Evolutionary conservation across 2,797 vertebrate species (phyloP).

Genomic region (Pseudochirops cupreus): DNA sequence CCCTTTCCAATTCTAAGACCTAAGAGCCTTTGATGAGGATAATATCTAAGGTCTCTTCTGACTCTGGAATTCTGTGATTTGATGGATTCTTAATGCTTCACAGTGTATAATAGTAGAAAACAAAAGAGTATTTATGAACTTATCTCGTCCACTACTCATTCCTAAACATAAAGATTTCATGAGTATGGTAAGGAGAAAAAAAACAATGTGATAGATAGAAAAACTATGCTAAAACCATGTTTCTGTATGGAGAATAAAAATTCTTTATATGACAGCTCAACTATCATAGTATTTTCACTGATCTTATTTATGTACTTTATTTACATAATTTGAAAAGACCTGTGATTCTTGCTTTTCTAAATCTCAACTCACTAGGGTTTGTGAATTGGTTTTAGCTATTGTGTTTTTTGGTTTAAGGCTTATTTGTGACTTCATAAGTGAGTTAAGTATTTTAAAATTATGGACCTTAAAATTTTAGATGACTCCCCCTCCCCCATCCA

Average conservation of each 20-base stretch:
- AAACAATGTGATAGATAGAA: slow-evolving; percentile 21
- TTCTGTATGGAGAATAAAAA: slow-evolving; percentile 26
- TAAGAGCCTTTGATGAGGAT: not conserved
- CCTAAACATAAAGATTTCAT: slow-evolving; percentile 45
- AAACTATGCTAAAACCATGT: slow-evolving; percentile 36
- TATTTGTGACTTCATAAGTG: not conserved
- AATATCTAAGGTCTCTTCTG: slow-evolving; percentile 34
- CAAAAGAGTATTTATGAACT: not conserved
- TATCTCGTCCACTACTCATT: slow-evolving; percentile 16
- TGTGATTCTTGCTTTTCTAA: not conserved
- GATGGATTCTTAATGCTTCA: not conserved
- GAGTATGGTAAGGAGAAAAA: not conserved
- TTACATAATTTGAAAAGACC: not conserved
- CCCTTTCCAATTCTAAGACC: slow-evolving; percentile 31
- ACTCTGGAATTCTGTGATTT: slow-evolving; percentile 27
- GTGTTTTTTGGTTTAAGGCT: not conserved
- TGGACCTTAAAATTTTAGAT: not conserved
- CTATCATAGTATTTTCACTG: not conserved
- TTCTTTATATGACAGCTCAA: not conserved
- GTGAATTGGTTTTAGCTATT: not conserved
- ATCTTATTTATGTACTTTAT: not conserved
- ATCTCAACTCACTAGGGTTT: not conserved
- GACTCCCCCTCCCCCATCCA: not conserved
- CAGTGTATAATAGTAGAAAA: not conserved
- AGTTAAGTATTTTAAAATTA: not conserved